Base-by-base conservation (phyloP, 2,888 invertebrate species). In the Dexiosoma caninum region DNA sequence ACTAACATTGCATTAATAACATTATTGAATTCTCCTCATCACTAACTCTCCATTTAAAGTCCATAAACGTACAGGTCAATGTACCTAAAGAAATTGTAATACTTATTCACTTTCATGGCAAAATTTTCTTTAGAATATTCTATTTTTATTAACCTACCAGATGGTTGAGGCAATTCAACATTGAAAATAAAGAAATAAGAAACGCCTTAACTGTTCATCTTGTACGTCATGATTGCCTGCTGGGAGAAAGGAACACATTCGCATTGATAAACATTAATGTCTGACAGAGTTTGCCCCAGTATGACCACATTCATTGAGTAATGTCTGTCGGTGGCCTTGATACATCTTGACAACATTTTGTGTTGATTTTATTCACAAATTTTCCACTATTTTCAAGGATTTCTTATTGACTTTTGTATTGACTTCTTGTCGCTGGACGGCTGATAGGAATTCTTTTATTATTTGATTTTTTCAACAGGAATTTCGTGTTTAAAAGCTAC, bases 401-500 rank as follows among this genome's bases (percentile, higher is more conserved):
- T 30, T 62, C 21, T 44, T 57, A 32, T 32, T 30, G 40, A 30
- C 21, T 21, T 64, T 0, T 35, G n/a, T 60, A n/a, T n/a, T 19
- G 30, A 60, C 14, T 12, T 23, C 30, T 60, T 23, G 21, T 30
- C 23, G 9, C 1, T 49, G 16, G 10, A 30, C 16, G 49, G 10
- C 35, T 46, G 64, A 23, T 10, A 49, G 6, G 8, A 12, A 44
- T 30, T 6, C 3, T 23, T 1, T 53, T 53, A n/a, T 40, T 40
- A 9, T 35, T 55, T 59, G n/a, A n/a, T 27, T 30, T 19, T 23
- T 49, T 46, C 10, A 21, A 19, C 9, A 46, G 21, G 35, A 62
- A 62, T 62, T 62, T 62, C 44, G 14, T 62, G 46, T 46, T 62
- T 62, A 46, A 32, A 62, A 62, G 44, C 19, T 30, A 42, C 7